Evolutionary conservation across 2,113 vertebrate genomes (phyloP).

Genomic region (Podarcis raffonei): DNA sequence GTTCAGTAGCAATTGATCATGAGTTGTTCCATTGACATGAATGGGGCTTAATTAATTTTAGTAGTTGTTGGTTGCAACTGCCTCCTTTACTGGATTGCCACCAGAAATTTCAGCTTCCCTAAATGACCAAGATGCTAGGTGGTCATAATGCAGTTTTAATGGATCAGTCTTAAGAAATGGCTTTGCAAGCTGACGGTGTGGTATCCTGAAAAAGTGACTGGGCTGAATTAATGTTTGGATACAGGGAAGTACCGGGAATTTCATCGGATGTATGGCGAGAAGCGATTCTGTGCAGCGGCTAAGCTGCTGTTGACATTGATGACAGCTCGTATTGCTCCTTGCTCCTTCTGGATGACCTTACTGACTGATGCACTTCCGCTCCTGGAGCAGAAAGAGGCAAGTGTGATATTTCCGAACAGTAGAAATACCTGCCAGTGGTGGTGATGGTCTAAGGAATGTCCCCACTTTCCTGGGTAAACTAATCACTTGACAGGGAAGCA

Average conservation of each 20-base stretch:
- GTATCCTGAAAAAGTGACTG: neutral
- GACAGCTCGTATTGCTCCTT: slow-evolving; percentile 93
- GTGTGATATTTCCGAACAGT: neutral
- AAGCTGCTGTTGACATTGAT: slow-evolving; percentile 91
- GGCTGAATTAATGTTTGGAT: neutral
- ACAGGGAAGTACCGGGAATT: slow-evolving; percentile 94
- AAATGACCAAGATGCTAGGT: neutral
- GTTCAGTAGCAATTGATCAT: neutral
- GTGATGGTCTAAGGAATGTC: neutral
- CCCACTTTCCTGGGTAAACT: neutral
- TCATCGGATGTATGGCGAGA: slow-evolving; percentile 91
- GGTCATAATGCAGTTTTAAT: neutral
- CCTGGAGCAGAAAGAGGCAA: slow-evolving; percentile 93
- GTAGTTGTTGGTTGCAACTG: neutral
- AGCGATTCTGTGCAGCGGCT: slow-evolving; percentile 84
- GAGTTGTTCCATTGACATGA: neutral
- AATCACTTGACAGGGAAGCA: neutral
- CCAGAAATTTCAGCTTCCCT: neutral
- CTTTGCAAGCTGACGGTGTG: neutral
- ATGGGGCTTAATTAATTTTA: neutral
- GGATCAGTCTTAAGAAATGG: neutral
- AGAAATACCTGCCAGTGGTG: fast-evolving
- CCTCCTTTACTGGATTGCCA: neutral
- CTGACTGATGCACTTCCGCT: slow-evolving; percentile 92
- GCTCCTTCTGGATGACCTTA: slow-evolving; percentile 95